phyloP scores from a whole-genome alignment of 1,140 invertebrate genomes.

The Artemia franciscana region DNA sequence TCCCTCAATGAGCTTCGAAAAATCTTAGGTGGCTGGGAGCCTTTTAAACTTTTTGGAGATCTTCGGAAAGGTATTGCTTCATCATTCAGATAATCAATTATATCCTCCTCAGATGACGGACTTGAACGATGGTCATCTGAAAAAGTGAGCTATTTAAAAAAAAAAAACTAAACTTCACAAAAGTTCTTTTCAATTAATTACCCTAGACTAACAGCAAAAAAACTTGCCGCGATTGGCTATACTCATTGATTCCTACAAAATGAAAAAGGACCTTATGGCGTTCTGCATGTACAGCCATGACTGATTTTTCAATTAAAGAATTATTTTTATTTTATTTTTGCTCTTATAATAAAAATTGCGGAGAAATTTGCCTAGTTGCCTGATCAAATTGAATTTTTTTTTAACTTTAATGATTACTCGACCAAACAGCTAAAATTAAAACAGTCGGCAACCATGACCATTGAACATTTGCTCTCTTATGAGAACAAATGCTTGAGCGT shows the following conservation, averaged over 20 bases:
- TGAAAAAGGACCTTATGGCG: not conserved
- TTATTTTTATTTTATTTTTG: not conserved
- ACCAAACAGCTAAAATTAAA: too few relatives aligned
- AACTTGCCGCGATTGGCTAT: not conserved
- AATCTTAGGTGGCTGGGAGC: constrained; percentile 13
- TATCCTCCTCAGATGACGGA: constrained; percentile 13
- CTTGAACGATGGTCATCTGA: constrained; percentile 5
- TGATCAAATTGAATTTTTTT: too few relatives aligned
- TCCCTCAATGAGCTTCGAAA: constrained; percentile 16
- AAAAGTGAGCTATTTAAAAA: too few relatives aligned
- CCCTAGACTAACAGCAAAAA: not conserved
- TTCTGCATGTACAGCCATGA: not conserved
- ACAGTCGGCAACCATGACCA: too few relatives aligned
- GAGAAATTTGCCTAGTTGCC: too few relatives aligned
- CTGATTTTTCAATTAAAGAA: not conserved
- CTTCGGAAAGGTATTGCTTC: constrained; percentile 8
- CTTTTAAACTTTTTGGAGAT: not conserved
- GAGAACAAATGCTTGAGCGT: too few relatives aligned
- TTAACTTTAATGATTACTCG: too few relatives aligned
- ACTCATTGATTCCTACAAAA: constrained; percentile 6
- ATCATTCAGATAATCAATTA: constrained; percentile 15
- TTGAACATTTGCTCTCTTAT: too few relatives aligned
- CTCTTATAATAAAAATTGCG: not conserved
- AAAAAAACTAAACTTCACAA: not conserved
- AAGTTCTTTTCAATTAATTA: constrained; percentile 4